Evolutionary conservation across 2,797 vertebrate genomes (phyloP), one percentile per base, ranked within the genome.

Genomic region (Columba guinea): DNA sequence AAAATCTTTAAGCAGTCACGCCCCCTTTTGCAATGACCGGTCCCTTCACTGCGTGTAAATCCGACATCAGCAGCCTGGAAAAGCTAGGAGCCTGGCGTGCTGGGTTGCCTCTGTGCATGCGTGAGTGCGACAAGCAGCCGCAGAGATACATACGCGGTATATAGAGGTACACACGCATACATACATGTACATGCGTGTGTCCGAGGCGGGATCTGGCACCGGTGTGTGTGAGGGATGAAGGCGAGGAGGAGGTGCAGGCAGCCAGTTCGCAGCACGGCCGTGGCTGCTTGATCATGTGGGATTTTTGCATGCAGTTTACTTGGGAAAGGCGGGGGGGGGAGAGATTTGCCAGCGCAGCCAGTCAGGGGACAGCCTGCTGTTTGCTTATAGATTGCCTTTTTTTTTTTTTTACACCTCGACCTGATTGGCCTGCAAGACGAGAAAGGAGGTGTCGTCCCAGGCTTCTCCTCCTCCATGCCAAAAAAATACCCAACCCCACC

Each of bases 381-480:
- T 97, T 97, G 97, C 97, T 97, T 96, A 97, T 94, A 82, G 96
- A 96, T 90, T 77, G 79, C n/a, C 13, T 20, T 16, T 68, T 84
- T 93, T 78, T 78, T 74, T 46, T 81, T 87, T 87, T 79, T 30
- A 96, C 96, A 93, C 98, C 97, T 97, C 86, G 83, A 97, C 97
- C 96, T 86, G 97, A 99, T 99, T 99, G 99, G 99, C 97, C 97
- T 93, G 95, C 96, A 97, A 95, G 64, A 91, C 93, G 91, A 97
- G 97, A 96, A 98, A 78, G 97, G 98, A 98, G 99, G 98, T 96
- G 99, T 98, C 89, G 64, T 93, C 96, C 90, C 58, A 28, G 52
- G 63, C 89, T 87, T 90, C 89, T 86, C 95, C 91, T 88, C 96
- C 92, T 81, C 62, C 75, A 18, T 16, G 86, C 91, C 96, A 97